Base-by-base conservation (phyloP, 2,113 vertebrate genomes). In the Sakesphorus luctuosus region DNA sequence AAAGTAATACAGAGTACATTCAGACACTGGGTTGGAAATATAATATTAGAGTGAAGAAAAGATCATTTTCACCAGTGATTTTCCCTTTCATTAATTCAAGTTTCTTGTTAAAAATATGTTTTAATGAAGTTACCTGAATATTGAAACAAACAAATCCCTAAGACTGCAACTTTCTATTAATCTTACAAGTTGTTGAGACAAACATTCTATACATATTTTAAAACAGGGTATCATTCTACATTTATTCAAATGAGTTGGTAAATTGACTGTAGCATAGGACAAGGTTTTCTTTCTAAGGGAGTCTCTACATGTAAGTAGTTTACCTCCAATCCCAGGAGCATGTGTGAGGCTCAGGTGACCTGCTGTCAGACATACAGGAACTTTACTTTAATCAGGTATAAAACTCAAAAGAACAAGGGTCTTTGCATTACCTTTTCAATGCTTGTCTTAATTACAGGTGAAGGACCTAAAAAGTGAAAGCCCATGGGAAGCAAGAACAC, bases 161-260 rank as follows among this genome's bases (percentile, higher is more conserved):
- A 61, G 72, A 77, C 19, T 67, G 55, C 17, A 47, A 75, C 71
- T 93, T 93, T 88, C 71, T 91, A 77, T 61, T 95, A 85, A 91
- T 67, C 78, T 47, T 71, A 46, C 5, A 13, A 63, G 26, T 49
- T 61, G 38, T 63, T 58, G 56, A 94, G 38, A 77, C 52, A 77
- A 91, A 73, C 44, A 94, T 86, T 90, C 72, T 88, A 65, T 56
- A 90, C 76, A 88, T 80, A 93, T 87, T 96, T 95, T 93, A 69
- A 95, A 97, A 94, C 82, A 89, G 47, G 43, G 29, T 72, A 78
- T 86, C 89, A 88, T 94, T 94, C 75, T 94, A 80, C 38, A 88
- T 86, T 93, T 93, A 94, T 91, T 95, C 91, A 97, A 96, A 96
- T 91, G 52, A 96, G 87, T 74, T 91, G 63, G 88, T 88, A 96